These are phyloP conservation scores for Lytechinus variegatus DNA, from an alignment of 35 echinoderm and acorn worm genomes.

Conservation along the genomic window DNA sequence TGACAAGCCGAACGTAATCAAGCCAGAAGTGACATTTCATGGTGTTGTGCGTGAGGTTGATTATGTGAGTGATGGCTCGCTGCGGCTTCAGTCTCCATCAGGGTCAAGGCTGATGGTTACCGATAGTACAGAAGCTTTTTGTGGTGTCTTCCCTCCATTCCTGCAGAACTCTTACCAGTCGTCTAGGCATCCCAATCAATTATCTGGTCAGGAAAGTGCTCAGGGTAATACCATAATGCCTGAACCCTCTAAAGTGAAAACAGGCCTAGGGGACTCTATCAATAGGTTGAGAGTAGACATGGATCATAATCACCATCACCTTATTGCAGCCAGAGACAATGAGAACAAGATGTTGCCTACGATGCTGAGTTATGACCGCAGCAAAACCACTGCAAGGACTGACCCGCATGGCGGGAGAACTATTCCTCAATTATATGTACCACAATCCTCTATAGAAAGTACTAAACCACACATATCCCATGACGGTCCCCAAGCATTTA, in stretches of 20 bases:
- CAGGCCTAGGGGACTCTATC: not conserved
- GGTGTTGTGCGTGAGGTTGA: not conserved
- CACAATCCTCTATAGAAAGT: not conserved
- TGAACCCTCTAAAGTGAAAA: not conserved
- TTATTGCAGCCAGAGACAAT: not conserved
- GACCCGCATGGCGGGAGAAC: not conserved
- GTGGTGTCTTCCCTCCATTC: not conserved
- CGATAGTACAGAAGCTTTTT: not conserved
- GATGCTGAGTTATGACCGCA: not conserved
- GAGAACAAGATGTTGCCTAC: not conserved
- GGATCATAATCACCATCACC: not conserved
- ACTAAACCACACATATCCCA: not conserved
- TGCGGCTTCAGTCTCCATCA: not conserved
- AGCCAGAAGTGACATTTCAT: not conserved
- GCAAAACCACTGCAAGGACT: not conserved
- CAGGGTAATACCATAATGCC: not conserved
- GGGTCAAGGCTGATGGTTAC: not conserved
- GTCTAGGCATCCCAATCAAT: not conserved
- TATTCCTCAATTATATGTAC: not conserved
- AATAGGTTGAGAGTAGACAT: not conserved
- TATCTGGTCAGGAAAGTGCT: not conserved
- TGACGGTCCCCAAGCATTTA: not conserved
- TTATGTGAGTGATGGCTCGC: not conserved
- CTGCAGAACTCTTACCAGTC: constrained; percentile 15
- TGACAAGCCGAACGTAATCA: not conserved